Conservation (phyloP, 2,113 vertebrate species). For the Calypte anna region DNA sequence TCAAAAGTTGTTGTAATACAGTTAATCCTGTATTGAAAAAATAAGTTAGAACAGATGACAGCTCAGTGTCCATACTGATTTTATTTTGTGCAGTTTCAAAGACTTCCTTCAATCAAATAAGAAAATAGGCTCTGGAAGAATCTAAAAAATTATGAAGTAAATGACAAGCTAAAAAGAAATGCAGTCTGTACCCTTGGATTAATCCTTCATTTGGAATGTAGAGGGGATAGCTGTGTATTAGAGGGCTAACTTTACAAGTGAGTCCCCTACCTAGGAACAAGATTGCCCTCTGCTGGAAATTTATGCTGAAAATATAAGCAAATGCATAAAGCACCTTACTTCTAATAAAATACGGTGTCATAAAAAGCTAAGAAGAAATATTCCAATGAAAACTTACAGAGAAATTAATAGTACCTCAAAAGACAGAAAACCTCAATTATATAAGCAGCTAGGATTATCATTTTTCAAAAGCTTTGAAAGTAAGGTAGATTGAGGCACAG, state of each 20-base stretch:
- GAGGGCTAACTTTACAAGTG: not conserved
- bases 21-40: not conserved
- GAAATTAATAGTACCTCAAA: not conserved
- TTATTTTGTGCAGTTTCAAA: not conserved
- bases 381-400: not conserved
- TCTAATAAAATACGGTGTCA: not conserved
- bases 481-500: not conserved
- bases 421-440: not conserved
- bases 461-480: not conserved
- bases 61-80: not conserved
- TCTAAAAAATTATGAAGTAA: not conserved
- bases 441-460: not conserved
- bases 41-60: not conserved
- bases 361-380: not conserved
- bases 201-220: not conserved
- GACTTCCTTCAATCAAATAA: not conserved
- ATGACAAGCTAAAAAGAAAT: not conserved
- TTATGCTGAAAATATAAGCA: not conserved
- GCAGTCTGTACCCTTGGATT: not conserved
- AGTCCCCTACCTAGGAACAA: conserved; percentile 2
- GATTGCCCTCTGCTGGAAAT: conserved; percentile 67
- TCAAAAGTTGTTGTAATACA: not conserved
- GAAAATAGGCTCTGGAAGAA: not conserved
- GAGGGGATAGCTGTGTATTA: fast-evolving
- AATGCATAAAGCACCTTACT: not conserved